Evolutionary conservation across 2,888 invertebrate species (phyloP).

Genomic region (Diplazon laetatorius): DNA sequence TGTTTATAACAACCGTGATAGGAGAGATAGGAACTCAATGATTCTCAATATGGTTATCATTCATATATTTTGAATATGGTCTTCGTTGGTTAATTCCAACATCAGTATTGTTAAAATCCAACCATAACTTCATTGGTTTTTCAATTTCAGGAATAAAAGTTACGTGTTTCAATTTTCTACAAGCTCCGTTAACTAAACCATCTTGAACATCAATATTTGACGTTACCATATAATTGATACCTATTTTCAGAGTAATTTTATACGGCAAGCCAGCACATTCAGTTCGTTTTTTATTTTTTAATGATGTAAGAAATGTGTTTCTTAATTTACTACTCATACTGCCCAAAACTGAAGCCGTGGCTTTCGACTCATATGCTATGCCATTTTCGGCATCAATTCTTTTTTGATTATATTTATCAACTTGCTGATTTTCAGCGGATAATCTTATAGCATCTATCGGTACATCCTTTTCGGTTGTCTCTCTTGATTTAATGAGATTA

Average conservation of each 20-base stretch:
- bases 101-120: constrained; percentile 3
- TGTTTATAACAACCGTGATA: constrained; percentile 21
- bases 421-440: background rate
- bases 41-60: constrained; percentile 17
- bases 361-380: background rate
- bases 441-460: constrained; percentile 1
- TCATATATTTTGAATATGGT: constrained; percentile 27
- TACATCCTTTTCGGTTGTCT: constrained; percentile 5
- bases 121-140: constrained; percentile 6
- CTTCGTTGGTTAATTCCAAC: constrained; percentile 43
- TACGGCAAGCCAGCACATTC: constrained; percentile 2
- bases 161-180: constrained; percentile 5
- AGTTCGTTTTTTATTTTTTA: constrained; percentile 11
- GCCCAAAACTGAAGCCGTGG: background rate
- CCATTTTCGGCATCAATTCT: background rate
- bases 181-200: constrained; percentile 18
- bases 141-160: background rate
- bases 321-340: constrained; percentile 1
- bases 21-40: constrained; percentile 35
- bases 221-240: constrained; percentile 59
- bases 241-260: constrained; percentile 66
- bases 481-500: background rate
- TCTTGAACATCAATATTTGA: constrained; percentile 51
- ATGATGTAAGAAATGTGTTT: constrained; percentile 4
- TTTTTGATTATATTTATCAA: background rate